A percentile compares a stretch with the other conserved stretches of the same genome.
Conservation (phyloP, 2,888 invertebrate species). For the Cheilosia soror region DNA sequence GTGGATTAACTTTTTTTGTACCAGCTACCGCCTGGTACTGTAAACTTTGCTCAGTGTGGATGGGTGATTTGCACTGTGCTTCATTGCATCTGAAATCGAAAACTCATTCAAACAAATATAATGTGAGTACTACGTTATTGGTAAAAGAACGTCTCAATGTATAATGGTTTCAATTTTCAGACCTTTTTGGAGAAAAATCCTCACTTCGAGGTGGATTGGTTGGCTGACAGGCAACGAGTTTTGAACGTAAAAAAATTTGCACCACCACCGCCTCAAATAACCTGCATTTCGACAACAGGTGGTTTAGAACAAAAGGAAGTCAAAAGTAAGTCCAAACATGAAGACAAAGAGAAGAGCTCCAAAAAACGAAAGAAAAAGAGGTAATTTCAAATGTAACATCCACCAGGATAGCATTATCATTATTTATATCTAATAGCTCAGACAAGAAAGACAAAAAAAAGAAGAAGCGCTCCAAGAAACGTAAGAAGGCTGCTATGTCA, state of each 20-base stretch:
- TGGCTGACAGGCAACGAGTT: conserved; percentile 91
- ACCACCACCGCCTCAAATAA: conserved; percentile 78
- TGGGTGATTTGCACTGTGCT: conserved; percentile 94
- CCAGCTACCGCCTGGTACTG: conserved; percentile 95
- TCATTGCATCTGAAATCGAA: conserved; percentile 93
- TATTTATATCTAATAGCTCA: conserved; percentile 76
- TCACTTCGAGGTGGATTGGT: conserved; percentile 94
- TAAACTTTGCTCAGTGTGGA: conserved; percentile 93
- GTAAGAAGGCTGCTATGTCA: conserved; percentile 80
- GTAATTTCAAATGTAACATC: conserved; percentile 77
- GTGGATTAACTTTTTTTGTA: conserved; percentile 94
- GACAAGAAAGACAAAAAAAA: conserved; percentile 85
- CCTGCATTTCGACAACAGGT: conserved; percentile 77
- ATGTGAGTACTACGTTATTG: conserved; percentile 85
- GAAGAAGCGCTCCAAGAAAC: conserved; percentile 84
- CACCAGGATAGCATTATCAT: conserved; percentile 70
- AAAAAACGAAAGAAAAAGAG: conserved; percentile 86
- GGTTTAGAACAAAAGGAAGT: conserved; percentile 76
- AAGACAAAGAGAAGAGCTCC: conserved; percentile 84
- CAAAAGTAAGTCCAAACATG: conserved; percentile 84
- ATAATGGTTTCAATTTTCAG: conserved; percentile 83
- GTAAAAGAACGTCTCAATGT: too few relatives aligned
- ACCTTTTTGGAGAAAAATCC: conserved; percentile 93
- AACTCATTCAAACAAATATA: conserved; percentile 91
- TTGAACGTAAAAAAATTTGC: conserved; percentile 84